phyloP scores from a whole-genome alignment of 2,113 vertebrate species.

The Tauraco erythrolophus region DNA sequence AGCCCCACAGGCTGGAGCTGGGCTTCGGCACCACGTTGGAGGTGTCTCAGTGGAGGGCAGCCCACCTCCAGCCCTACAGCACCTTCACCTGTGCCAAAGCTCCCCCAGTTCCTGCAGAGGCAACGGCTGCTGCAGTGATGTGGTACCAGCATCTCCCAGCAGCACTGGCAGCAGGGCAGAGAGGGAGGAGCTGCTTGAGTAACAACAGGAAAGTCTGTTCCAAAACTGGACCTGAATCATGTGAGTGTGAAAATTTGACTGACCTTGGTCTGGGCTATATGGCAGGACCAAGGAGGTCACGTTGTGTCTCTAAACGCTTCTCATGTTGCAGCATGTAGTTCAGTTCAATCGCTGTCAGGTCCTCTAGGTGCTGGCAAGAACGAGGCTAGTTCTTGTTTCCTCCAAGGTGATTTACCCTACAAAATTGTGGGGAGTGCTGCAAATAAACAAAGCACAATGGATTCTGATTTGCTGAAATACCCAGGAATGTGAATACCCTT shows the following conservation, averaged over 20 bases:
- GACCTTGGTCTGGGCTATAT: not conserved
- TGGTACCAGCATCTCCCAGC: not conserved
- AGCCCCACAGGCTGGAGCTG: not conserved
- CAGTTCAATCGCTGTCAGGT: accelerated
- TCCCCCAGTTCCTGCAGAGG: not conserved
- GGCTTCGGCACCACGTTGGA: accelerated
- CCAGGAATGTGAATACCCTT: not conserved
- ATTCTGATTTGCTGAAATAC: not conserved
- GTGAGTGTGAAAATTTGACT: accelerated
- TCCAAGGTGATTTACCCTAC: not conserved
- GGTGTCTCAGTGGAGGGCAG: accelerated
- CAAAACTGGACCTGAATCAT: not conserved
- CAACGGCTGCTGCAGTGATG: not conserved
- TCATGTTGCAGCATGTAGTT: not conserved
- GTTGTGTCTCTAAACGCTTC: not conserved
- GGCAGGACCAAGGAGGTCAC: not conserved
- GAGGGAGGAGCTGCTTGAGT: accelerated
- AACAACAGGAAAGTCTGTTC: not conserved
- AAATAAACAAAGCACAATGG: not conserved
- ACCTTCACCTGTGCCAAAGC: not conserved
- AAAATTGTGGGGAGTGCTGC: not conserved
- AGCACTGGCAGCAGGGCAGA: accelerated
- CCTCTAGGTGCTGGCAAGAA: not conserved
- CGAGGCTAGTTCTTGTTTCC: accelerated
- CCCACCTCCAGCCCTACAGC: not conserved